Evolutionary conservation across 2,888 invertebrate genomes (phyloP), one percentile per base, ranked within the genome.

Genomic region (Steromphala cineraria): DNA sequence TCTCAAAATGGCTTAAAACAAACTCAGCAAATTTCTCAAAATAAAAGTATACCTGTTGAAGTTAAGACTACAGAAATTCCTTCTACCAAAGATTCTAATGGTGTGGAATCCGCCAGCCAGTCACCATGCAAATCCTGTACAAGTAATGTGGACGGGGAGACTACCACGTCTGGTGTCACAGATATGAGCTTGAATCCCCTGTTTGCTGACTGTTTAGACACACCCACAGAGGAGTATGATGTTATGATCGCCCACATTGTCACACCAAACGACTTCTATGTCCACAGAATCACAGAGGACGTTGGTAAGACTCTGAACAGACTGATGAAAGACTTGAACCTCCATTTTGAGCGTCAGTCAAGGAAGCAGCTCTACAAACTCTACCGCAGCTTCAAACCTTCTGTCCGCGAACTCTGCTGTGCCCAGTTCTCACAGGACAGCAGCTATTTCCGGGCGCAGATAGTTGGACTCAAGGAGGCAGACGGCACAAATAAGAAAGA

Each of bases 371-470:
- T 90, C 46, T 71, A 83, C 19, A 84, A 84, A 24, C 67, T 89
- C 55, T 85, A 87, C 53, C 81, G 85, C 31, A 82, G 80, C 5
- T 86, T 87, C 62, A 67, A 62, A 8, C 87, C 86, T 8, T 62
- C 67, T 3, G 81, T 84, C 0, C 97, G 97, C 0, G 96, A 97
- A 93, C 95, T 97, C 84, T 97, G 98, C 28, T 97, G 97, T 67
- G 97, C 97, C 0, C 95, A 96, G 89, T 97, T 96, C 92, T 95
- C 95, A 15, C 95, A 96, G 91, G 98, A 98, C 93, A 95, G 95
- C 28, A 84, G 81, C 92, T 98, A 97, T 96, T 97, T 96, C 93
- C 94, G 96, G 87, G 96, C 95, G 1, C 24, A 82, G 28, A 78
- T 86, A 4, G 28, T 82, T 19, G 81, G 82, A 2, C 28, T 46